Evolutionary conservation across 2,888 invertebrate genomes (phyloP).

Genomic region (Phortica okadai): DNA sequence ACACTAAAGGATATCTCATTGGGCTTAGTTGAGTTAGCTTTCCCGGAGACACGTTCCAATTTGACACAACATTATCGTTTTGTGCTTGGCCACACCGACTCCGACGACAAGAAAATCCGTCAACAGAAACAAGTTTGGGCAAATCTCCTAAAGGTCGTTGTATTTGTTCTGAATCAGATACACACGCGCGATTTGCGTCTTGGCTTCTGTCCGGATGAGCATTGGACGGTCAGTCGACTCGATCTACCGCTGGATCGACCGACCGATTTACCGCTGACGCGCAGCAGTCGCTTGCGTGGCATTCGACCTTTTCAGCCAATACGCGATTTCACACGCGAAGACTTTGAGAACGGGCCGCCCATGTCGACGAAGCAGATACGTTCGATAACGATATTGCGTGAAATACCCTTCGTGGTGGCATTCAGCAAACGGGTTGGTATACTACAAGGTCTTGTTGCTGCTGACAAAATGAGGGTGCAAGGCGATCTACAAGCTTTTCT

Average conservation of each 20-base stretch:
- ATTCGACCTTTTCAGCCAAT: constrained; percentile 79
- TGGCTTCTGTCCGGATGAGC: constrained; percentile 84
- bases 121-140: constrained; percentile 84
- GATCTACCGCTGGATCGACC: constrained; percentile 78
- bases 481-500: constrained; percentile 86
- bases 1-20: constrained; percentile 88
- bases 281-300: constrained; percentile 77
- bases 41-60: constrained; percentile 85
- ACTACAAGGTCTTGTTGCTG: constrained; percentile 83
- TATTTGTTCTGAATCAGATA: constrained; percentile 87
- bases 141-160: constrained; percentile 84
- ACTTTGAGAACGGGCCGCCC: constrained; percentile 87
- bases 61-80: constrained; percentile 81
- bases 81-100: constrained; percentile 73
- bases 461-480: constrained; percentile 79
- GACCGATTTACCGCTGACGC: constrained; percentile 78
- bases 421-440: constrained; percentile 93
- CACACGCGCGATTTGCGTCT: constrained; percentile 91
- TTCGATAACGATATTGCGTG: constrained; percentile 90
- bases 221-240: constrained; percentile 80
- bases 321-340: constrained; percentile 79
- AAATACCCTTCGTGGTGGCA: constrained; percentile 95
- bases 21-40: constrained; percentile 90
- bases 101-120: constrained; percentile 72
- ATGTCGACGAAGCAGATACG: constrained; percentile 91